phyloP scores from a whole-genome alignment of 2,888 invertebrate genomes.

The Nomada fucata region DNA sequence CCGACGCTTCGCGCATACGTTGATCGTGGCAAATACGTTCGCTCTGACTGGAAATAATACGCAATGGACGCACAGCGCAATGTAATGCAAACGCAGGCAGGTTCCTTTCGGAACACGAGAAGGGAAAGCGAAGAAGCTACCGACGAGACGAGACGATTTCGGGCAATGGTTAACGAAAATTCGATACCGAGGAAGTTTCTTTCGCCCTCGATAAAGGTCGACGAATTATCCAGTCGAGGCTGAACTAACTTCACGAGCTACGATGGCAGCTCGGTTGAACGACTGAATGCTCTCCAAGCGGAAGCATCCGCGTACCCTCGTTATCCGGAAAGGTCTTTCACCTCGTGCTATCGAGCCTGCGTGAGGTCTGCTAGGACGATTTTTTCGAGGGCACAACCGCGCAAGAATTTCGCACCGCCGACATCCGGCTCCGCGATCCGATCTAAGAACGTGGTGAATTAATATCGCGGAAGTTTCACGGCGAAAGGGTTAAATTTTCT shows the following conservation, averaged over 20 bases:
- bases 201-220: not conserved
- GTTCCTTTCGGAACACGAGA: not conserved
- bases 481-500: not conserved
- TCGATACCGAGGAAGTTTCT: not conserved
- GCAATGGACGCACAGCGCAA: not conserved
- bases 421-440: not conserved
- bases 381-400: constrained; percentile 2
- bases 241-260: constrained; percentile 26
- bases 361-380: constrained; percentile 1
- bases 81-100: too few relatives aligned
- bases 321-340: constrained; percentile 40
- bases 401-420: not conserved
- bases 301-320: constrained; percentile 33
- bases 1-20: constrained; percentile 6
- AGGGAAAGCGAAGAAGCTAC: not conserved
- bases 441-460: too few relatives aligned
- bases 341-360: constrained; percentile 12
- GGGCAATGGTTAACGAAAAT: not conserved
- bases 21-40: constrained; percentile 7
- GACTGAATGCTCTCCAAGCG: constrained; percentile 36
- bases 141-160: too few relatives aligned
- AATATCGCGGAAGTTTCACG: not conserved
- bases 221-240: constrained; percentile 28
- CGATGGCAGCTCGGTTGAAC: constrained; percentile 27
- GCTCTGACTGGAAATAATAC: not conserved